Evolutionary conservation across 2,888 invertebrate species (phyloP).

Genomic region (Salpingus planirostris): DNA sequence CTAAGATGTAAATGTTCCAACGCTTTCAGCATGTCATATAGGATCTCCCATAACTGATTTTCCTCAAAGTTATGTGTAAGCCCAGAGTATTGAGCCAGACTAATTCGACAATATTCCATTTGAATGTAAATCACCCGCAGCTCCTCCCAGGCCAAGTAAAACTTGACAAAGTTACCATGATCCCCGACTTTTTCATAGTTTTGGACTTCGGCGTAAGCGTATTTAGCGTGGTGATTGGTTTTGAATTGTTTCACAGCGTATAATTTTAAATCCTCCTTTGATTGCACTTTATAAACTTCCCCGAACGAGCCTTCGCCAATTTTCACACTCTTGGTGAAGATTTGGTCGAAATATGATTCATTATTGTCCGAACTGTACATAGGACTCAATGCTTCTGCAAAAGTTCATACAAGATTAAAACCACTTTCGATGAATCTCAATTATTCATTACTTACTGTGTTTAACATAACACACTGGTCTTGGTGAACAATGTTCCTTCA

Average conservation of each 20-base stretch:
- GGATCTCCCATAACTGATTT: constrained; percentile 54
- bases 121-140: constrained; percentile 57
- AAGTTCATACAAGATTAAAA: too few species aligned
- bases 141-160: constrained; percentile 68
- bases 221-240: constrained; percentile 47
- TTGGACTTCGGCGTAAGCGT: constrained; percentile 55
- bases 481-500: too few species aligned
- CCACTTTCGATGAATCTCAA: too few species aligned
- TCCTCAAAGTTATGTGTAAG: constrained; percentile 51
- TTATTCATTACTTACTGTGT: too few species aligned
- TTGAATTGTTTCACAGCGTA: constrained; percentile 67
- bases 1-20: constrained; percentile 59
- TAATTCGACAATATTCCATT: constrained; percentile 59
- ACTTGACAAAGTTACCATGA: constrained; percentile 58
- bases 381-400: too few species aligned
- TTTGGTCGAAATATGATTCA: constrained; percentile 65
- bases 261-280: constrained; percentile 52
- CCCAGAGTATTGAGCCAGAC: constrained; percentile 49
- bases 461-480: too few species aligned
- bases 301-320: constrained; percentile 71
- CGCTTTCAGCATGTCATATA: constrained; percentile 56
- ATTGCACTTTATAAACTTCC: constrained; percentile 59
- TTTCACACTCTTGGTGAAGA: constrained; percentile 51
- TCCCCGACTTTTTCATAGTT: constrained; percentile 59
- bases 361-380: too few species aligned